These are phyloP conservation scores for Heliocidaris tuberculata DNA, from an alignment of 35 echinoderm and acorn worm species.

Conservation along the genomic window DNA sequence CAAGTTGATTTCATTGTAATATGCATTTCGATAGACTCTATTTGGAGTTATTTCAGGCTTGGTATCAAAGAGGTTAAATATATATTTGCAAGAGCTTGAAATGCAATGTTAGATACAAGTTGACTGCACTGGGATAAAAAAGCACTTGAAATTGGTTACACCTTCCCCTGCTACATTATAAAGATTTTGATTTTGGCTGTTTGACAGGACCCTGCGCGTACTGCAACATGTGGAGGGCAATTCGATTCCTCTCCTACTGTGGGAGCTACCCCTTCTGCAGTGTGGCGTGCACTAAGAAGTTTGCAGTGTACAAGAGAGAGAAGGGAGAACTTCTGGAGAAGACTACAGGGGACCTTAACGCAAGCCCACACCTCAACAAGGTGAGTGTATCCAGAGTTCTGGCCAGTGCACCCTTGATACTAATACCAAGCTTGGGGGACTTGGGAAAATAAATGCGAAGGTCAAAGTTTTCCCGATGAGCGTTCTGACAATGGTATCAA, in stretches of 20 bases:
- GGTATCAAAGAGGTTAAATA: too few species aligned
- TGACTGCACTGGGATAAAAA: too few species aligned
- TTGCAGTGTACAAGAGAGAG: slow-evolving; percentile 88
- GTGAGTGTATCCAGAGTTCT: neutral
- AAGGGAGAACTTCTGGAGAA: slow-evolving; percentile 81
- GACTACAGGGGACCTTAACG: slow-evolving; percentile 50
- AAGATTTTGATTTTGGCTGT: neutral
- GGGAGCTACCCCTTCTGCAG: slow-evolving; percentile 93
- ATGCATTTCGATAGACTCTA: too few species aligned
- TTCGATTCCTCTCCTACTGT: slow-evolving; percentile 90
- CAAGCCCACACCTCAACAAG: slow-evolving; percentile 60
- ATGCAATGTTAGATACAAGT: too few species aligned
- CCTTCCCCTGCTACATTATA: neutral
- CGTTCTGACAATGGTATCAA: neutral
- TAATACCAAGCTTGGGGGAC: too few species aligned
- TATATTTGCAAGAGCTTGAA: too few species aligned
- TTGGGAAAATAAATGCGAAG: too few species aligned
- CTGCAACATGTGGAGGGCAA: slow-evolving; percentile 90
- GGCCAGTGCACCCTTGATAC: too few species aligned
- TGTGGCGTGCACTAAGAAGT: slow-evolving; percentile 93
- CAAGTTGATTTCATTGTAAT: too few species aligned
- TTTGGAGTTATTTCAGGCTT: too few species aligned
- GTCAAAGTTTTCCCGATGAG: too few species aligned
- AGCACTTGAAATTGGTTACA: too few species aligned
- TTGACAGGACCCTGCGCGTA: slow-evolving; percentile 84